Percentiles rank a stretch among this genome's conserved stretches.
These are phyloP conservation scores for Eubucco bourcierii DNA, from an alignment of 2,113 vertebrate genomes.

Conservation along the genomic window DNA sequence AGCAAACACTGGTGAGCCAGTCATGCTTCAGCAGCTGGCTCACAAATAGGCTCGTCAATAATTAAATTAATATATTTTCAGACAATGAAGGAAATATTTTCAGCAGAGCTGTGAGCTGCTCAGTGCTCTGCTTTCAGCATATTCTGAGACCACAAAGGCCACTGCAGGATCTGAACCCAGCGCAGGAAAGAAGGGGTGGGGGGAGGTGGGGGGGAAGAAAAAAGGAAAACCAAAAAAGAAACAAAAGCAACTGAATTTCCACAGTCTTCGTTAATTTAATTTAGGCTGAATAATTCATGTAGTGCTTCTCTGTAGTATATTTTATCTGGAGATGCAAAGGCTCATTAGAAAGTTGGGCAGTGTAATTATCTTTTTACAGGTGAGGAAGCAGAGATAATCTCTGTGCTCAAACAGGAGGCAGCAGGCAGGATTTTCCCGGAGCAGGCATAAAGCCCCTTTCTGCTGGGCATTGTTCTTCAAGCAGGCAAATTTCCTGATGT, in stretches of 20 bases:
- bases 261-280: constrained; percentile 46
- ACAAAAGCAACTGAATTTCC: constrained; percentile 41
- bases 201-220: no score
- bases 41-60: constrained; percentile 53
- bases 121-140: background rate
- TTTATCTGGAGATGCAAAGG: constrained; percentile 17
- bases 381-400: constrained; percentile 19
- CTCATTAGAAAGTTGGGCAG: constrained; percentile 2
- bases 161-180: background rate
- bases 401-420: background rate
- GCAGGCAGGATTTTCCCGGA: background rate
- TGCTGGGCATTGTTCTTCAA: background rate
- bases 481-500: background rate
- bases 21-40: constrained; percentile 27
- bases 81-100: constrained; percentile 52
- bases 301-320: background rate
- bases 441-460: background rate
- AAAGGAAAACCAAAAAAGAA: background rate
- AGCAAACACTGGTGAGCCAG: constrained; percentile 27
- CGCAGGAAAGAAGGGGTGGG: rapidly evolving
- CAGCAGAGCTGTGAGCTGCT: constrained; percentile 6
- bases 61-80: constrained; percentile 66
- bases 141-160: constrained; percentile 35
- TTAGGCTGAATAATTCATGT: constrained; percentile 57
- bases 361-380: constrained; percentile 45